phyloP scores from a whole-genome alignment of 2,888 invertebrate species.

The Pammene aurita region DNA sequence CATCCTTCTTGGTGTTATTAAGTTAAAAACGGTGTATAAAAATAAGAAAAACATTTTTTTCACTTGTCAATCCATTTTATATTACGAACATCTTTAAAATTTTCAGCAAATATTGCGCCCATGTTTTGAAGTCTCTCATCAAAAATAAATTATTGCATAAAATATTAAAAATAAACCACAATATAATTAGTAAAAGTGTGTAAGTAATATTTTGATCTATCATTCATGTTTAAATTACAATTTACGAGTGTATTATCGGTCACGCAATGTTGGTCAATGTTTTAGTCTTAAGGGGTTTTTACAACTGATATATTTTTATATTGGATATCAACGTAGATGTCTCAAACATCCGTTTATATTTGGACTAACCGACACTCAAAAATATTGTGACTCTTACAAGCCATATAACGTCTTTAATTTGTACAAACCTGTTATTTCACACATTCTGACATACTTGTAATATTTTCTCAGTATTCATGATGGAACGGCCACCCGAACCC shows the following conservation, averaged over 20 bases:
- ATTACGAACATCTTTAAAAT: conserved; percentile 21
- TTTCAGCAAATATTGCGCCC: conserved; percentile 29
- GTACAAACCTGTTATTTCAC: too few relatives aligned
- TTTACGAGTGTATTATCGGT: too few relatives aligned
- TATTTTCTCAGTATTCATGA: conserved; percentile 34
- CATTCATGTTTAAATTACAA: not conserved
- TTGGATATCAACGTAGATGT: too few relatives aligned
- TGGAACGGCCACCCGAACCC: conserved; percentile 53
- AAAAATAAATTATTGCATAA: conserved; percentile 10
- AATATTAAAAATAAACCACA: not conserved
- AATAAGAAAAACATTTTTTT: not conserved
- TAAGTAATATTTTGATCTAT: not conserved
- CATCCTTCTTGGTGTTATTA: conserved; percentile 3
- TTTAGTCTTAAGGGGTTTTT: too few relatives aligned
- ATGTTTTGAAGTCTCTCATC: conserved; percentile 17
- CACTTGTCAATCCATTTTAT: conserved; percentile 14
- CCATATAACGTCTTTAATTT: too few relatives aligned
- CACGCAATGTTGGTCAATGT: too few relatives aligned
- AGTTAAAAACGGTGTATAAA: not conserved
- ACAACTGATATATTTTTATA: too few relatives aligned
- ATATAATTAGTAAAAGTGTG: not conserved
- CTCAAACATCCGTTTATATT: too few relatives aligned
- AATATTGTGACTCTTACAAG: too few relatives aligned
- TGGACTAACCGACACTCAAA: too few relatives aligned
- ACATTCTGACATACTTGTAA: too few relatives aligned